Percentiles rank a stretch among this genome's conserved stretches.
phyloP scores from a whole-genome alignment of 1,140 invertebrate genomes.

The Aphelinus atriplicis region DNA sequence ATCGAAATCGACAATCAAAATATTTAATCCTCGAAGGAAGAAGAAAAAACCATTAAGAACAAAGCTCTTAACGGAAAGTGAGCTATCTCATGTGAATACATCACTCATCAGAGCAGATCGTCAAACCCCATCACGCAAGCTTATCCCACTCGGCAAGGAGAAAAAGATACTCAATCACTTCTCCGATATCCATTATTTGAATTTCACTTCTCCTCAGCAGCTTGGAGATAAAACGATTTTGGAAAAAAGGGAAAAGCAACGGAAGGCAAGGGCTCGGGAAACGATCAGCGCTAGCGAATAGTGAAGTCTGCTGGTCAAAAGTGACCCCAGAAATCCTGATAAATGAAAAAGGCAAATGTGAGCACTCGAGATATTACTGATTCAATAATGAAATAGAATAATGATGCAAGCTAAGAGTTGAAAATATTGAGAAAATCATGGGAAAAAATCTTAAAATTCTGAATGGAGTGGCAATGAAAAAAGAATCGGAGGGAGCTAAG shows the following conservation, averaged over 20 bases:
- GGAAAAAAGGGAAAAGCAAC: constrained; percentile 27
- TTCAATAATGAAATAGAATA: constrained; percentile 18
- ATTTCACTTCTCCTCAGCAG: constrained; percentile 11
- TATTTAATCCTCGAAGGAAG: too few relatives aligned
- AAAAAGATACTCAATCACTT: constrained; percentile 28
- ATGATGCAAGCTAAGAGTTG: neutral
- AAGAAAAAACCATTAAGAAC: neutral
- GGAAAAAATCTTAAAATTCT: constrained; percentile 14
- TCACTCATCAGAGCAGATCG: constrained; percentile 14
- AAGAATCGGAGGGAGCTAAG: neutral
- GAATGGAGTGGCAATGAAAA: neutral
- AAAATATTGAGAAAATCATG: constrained; percentile 6
- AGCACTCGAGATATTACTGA: neutral
- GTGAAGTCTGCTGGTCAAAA: constrained; percentile 17
- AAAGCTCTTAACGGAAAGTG: neutral
- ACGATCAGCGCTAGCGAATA: neutral
- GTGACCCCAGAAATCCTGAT: constrained; percentile 32
- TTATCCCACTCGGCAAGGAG: neutral
- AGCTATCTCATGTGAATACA: neutral
- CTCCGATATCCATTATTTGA: constrained; percentile 36
- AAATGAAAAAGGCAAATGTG: constrained; percentile 37
- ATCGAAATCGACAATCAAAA: too few relatives aligned
- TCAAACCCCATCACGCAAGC: constrained; percentile 12
- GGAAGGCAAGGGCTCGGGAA: constrained; percentile 2
- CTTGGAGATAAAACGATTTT: constrained; percentile 29